Percentiles rank a stretch among this genome's conserved stretches.
phyloP scores from a whole-genome alignment of 2,797 vertebrate genomes.

The Pelochelys cantorii region DNA sequence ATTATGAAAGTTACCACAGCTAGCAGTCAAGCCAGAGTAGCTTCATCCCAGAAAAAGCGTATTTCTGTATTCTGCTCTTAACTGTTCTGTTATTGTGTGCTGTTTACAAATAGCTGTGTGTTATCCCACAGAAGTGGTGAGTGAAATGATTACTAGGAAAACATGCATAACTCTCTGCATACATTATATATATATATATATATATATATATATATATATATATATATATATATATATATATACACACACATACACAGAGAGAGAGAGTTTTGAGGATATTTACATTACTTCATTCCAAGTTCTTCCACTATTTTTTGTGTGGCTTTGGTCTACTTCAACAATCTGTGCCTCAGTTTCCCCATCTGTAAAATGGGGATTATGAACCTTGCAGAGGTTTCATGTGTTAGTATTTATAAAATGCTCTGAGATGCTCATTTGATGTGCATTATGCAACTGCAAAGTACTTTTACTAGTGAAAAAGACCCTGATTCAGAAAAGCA shows the following conservation, averaged over 20 bases:
- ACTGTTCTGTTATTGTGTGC: background rate
- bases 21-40: background rate
- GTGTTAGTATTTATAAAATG: background rate
- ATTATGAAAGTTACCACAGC: constrained; percentile 9
- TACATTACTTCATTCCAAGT: background rate
- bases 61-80: background rate
- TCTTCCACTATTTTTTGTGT: background rate
- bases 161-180: background rate
- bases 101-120: background rate
- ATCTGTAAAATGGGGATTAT: background rate
- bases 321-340: background rate
- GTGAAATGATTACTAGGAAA: background rate
- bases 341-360: background rate
- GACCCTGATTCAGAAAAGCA: background rate
- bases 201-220: too few relatives aligned
- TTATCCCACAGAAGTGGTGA: background rate
- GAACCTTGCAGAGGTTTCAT: background rate
- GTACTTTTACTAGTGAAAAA: background rate
- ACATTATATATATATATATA: too few relatives aligned
- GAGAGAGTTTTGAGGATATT: too few relatives aligned
- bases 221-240: too few relatives aligned
- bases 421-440: background rate
- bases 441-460: background rate
- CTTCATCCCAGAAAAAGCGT: constrained; percentile 4
- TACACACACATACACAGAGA: background rate